phyloP scores from a whole-genome alignment of 2,113 vertebrate genomes.

The Sylvietta virens region DNA sequence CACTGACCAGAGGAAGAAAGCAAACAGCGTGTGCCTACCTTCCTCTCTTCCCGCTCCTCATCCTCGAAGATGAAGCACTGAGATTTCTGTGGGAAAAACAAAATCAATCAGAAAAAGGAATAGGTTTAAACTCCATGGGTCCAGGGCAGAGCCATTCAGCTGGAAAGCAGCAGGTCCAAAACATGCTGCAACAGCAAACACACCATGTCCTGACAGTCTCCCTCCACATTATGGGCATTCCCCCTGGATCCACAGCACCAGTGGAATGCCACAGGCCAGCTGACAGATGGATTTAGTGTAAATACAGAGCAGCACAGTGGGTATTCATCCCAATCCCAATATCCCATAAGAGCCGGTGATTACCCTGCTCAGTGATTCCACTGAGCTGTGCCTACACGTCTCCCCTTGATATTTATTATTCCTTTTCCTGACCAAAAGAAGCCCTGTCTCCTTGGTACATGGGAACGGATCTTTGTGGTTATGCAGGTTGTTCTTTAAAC shows the following conservation, averaged over 20 bases:
- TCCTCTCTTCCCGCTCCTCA: slow-evolving; percentile 77
- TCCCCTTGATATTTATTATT: neutral
- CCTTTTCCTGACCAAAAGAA: neutral
- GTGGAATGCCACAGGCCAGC: neutral
- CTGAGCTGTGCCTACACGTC: neutral
- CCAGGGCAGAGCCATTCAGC: neutral
- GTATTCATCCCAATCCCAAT: neutral
- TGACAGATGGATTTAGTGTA: neutral
- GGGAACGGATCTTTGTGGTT: neutral
- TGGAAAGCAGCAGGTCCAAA: neutral
- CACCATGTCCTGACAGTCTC: neutral
- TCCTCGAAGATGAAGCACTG: slow-evolving; percentile 85
- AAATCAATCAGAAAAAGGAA: neutral
- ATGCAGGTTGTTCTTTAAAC: neutral
- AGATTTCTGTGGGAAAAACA: slow-evolving; percentile 74
- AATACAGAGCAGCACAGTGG: neutral
- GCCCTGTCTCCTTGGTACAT: neutral
- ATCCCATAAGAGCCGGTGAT: rapidly evolving
- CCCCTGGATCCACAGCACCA: neutral
- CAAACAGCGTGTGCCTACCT: slow-evolving; percentile 76
- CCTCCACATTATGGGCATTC: neutral
- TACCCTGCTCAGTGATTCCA: neutral
- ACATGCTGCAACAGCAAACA: neutral
- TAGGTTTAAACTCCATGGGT: neutral
- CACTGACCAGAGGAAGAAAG: neutral